These are phyloP conservation scores for Palythoa caribaeorum DNA, from an alignment of 92 coral and sea anemone species.

Conservation along the genomic window DNA sequence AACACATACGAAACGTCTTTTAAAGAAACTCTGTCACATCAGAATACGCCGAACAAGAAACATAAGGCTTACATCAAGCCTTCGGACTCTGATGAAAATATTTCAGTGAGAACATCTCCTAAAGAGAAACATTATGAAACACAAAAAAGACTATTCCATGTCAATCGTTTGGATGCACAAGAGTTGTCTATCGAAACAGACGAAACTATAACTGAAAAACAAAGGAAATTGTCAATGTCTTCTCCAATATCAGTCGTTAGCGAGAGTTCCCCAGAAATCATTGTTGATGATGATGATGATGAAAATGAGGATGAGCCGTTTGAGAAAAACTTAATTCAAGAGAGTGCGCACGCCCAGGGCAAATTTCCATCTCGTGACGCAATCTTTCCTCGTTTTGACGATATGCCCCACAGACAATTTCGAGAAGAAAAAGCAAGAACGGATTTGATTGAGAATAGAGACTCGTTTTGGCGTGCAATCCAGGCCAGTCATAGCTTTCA, in stretches of 20 bases:
- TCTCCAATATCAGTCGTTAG: background rate
- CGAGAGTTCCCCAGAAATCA: background rate
- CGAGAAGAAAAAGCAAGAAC: background rate
- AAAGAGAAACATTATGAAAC: background rate
- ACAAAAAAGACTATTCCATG: background rate
- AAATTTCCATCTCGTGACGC: background rate
- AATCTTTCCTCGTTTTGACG: too few relatives aligned
- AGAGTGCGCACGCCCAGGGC: background rate
- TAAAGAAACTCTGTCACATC: background rate
- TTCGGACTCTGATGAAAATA: background rate
- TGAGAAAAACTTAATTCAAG: background rate
- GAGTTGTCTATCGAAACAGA: background rate
- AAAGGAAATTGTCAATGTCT: background rate
- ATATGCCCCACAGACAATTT: background rate
- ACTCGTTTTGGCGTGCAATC: background rate
- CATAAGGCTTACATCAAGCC: background rate
- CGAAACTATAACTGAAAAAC: background rate
- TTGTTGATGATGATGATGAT: background rate
- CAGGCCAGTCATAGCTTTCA: background rate
- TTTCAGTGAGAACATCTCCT: background rate
- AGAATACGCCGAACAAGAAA: background rate
- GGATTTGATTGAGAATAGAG: background rate
- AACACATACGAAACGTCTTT: background rate
- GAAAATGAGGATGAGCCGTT: background rate
- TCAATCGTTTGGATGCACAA: background rate